phyloP scores from a whole-genome alignment of 2,113 vertebrate genomes.

The Peromyscus californicus region DNA sequence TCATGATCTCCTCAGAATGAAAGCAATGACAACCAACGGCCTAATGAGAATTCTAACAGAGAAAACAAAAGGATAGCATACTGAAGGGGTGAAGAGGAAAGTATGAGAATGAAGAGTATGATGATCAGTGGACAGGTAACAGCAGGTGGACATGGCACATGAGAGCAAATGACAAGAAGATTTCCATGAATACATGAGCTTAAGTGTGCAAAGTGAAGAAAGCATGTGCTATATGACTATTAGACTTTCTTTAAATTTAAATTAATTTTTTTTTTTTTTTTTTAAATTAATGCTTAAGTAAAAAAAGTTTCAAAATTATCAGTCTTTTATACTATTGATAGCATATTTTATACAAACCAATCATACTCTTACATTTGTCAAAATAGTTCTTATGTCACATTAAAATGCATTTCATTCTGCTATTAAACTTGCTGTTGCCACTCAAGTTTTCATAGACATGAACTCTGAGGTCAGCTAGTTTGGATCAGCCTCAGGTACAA shows the following conservation, averaged over 20 bases:
- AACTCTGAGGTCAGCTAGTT: conserved; percentile 48
- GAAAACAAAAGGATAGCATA: background rate
- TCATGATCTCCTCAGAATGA: background rate
- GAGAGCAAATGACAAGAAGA: background rate
- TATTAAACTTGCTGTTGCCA: conserved; percentile 33
- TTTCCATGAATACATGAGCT: too few relatives aligned
- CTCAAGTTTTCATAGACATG: conserved; percentile 74
- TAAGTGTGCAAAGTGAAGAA: background rate
- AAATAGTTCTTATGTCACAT: background rate
- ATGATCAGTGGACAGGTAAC: background rate
- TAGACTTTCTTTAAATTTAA: background rate
- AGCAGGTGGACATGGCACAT: background rate
- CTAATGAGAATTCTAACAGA: background rate
- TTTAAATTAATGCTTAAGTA: background rate
- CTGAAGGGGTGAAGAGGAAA: background rate
- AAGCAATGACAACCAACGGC: background rate
- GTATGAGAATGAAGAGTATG: background rate
- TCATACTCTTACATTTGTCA: background rate
- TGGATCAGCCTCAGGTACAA: background rate
- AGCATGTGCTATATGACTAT: background rate
- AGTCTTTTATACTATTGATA: background rate
- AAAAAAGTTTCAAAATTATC: background rate
- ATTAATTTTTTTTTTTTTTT: too few relatives aligned
- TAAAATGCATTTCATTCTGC: conserved; percentile 67
- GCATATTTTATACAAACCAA: background rate